Conservation (phyloP, 2,888 invertebrate genomes). For the Lamellibrachia satsuma region DNA sequence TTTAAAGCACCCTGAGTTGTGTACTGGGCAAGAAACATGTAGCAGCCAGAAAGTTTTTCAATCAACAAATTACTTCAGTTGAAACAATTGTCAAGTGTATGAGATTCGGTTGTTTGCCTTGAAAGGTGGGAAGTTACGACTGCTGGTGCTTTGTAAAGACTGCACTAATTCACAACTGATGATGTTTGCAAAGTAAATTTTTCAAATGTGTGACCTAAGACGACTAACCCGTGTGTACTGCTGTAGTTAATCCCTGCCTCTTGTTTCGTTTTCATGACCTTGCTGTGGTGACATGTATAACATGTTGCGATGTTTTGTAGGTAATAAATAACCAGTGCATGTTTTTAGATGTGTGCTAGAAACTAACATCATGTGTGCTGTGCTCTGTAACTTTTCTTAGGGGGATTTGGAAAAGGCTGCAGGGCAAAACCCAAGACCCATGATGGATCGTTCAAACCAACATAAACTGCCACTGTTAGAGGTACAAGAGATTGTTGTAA, state of each 20-base stretch:
- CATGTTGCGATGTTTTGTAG: background rate
- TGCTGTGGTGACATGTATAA: background rate
- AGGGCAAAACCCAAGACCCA: constrained; percentile 78
- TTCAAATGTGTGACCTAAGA: background rate
- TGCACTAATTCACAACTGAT: background rate
- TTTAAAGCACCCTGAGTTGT: background rate
- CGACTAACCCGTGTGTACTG: background rate
- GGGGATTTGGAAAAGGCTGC: constrained; percentile 77
- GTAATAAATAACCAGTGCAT: background rate
- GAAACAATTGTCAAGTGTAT: background rate
- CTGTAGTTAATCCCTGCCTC: background rate
- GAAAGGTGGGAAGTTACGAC: background rate
- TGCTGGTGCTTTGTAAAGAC: background rate
- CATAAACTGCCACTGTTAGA: constrained; percentile 81
- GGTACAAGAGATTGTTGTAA: constrained; percentile 66
- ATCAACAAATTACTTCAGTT: background rate
- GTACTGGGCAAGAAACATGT: background rate
- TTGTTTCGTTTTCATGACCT: background rate
- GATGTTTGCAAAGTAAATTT: background rate
- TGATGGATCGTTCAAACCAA: constrained; percentile 81
- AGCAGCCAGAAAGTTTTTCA: background rate
- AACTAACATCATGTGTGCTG: background rate
- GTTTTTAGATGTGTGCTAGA: background rate
- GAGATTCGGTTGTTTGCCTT: background rate
- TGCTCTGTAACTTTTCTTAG: constrained; percentile 48